Evolutionary conservation across 2,113 vertebrate genomes (phyloP).

Genomic region (Lonchura striata): DNA sequence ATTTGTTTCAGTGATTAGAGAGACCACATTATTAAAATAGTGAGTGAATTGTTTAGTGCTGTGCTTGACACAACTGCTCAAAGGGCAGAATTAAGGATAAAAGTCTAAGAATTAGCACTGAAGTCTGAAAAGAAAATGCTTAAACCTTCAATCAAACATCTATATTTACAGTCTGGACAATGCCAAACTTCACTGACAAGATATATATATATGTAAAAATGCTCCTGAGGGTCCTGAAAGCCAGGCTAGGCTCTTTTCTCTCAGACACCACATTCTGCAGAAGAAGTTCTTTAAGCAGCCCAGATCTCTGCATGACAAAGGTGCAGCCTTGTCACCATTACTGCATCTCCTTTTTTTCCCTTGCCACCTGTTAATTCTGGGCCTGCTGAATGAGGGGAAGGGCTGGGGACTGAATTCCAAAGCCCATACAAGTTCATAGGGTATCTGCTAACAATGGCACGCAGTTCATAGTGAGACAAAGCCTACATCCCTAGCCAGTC

Average conservation of each 20-base stretch:
- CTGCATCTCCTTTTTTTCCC: background rate
- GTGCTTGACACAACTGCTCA: background rate
- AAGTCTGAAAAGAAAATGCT: background rate
- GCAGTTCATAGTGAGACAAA: background rate
- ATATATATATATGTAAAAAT: background rate
- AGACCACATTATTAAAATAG: slow-evolving; percentile 7
- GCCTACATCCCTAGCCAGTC: background rate
- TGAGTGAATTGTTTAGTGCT: background rate
- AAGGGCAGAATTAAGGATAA: background rate
- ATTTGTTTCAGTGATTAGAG: slow-evolving; percentile 45
- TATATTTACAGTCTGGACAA: background rate
- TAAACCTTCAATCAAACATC: background rate
- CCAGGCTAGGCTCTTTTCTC: background rate
- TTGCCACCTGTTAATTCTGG: background rate
- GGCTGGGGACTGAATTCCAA: background rate
- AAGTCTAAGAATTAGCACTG: background rate
- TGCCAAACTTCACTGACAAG: background rate
- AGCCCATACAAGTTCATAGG: background rate
- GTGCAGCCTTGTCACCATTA: background rate
- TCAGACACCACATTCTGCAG: background rate
- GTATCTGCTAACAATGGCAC: background rate
- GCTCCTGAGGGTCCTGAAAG: background rate
- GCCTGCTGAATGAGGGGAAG: background rate
- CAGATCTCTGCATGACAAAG: background rate
- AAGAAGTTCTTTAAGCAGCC: background rate